These are phyloP conservation scores for Tanypteryx hageni DNA, from an alignment of 2,888 invertebrate genomes.

Conservation along the genomic window DNA sequence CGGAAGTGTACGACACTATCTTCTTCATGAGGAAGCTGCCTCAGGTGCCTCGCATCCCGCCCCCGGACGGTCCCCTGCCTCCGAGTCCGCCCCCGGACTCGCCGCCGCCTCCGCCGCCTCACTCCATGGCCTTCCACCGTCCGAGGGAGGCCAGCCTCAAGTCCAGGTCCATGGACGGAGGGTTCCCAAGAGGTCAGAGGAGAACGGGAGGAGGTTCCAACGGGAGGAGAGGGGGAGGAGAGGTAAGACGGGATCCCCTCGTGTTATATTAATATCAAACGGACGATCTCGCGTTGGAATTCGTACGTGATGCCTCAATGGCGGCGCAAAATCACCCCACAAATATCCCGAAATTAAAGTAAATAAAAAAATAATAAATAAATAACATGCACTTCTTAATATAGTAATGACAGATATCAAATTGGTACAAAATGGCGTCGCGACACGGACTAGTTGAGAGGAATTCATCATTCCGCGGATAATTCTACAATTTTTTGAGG, in stretches of 20 bases:
- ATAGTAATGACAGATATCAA: background rate
- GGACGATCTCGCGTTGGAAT: background rate
- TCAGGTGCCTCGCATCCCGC: background rate
- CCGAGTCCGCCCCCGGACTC: slow-evolving; percentile 58
- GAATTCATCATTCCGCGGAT: too few relatives aligned
- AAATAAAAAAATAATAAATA: background rate
- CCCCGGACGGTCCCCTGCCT: slow-evolving; percentile 43
- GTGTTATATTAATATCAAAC: too few relatives aligned
- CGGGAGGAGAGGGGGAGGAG: slow-evolving; percentile 74
- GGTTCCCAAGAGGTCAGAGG: slow-evolving; percentile 78
- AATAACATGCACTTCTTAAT: background rate
- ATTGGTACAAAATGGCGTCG: too few relatives aligned
- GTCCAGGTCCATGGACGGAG: slow-evolving; percentile 91
- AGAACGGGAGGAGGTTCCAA: slow-evolving; percentile 71
- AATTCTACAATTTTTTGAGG: too few relatives aligned
- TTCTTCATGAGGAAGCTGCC: slow-evolving; percentile 25
- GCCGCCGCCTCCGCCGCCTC: slow-evolving; percentile 84
- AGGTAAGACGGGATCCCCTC: too few relatives aligned
- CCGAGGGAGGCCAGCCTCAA: slow-evolving; percentile 84
- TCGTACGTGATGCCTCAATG: background rate
- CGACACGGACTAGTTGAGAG: too few relatives aligned
- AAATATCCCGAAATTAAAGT: background rate
- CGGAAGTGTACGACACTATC: slow-evolving; percentile 77
- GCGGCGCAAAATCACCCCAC: background rate
- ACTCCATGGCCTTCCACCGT: slow-evolving; percentile 75